Conservation (phyloP, 2,113 vertebrate species). For the Passer domesticus region DNA sequence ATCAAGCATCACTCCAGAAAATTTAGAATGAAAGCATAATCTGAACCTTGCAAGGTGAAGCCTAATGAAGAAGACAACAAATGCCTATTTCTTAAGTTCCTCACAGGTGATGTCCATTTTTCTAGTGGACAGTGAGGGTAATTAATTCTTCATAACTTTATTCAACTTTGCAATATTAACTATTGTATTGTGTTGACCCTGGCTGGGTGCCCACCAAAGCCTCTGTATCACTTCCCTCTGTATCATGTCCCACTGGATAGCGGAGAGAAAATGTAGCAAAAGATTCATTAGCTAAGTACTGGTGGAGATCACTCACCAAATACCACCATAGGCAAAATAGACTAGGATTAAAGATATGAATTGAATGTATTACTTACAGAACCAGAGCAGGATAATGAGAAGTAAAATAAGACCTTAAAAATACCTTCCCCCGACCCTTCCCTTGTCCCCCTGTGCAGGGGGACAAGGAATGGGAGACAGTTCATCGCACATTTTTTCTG, state of each 20-base stretch:
- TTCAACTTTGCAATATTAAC: background rate
- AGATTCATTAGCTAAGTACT: background rate
- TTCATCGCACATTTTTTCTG: background rate
- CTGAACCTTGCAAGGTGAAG: background rate
- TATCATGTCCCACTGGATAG: accelerated
- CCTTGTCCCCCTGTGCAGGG: background rate
- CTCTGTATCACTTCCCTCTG: background rate
- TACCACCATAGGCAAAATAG: background rate
- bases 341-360: background rate
- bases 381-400: background rate
- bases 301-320: background rate
- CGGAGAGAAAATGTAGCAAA: background rate
- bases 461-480: background rate
- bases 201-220: background rate
- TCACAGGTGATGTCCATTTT: background rate
- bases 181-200: background rate
- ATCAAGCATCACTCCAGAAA: background rate
- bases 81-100: background rate
- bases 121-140: background rate
- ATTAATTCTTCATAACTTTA: background rate
- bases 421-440: background rate
- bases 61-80: background rate
- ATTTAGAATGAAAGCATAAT: background rate
- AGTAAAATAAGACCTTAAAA: background rate
- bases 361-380: background rate